Evolutionary conservation across 2,113 vertebrate genomes (phyloP).

Genomic region (Peromyscus californicus): DNA sequence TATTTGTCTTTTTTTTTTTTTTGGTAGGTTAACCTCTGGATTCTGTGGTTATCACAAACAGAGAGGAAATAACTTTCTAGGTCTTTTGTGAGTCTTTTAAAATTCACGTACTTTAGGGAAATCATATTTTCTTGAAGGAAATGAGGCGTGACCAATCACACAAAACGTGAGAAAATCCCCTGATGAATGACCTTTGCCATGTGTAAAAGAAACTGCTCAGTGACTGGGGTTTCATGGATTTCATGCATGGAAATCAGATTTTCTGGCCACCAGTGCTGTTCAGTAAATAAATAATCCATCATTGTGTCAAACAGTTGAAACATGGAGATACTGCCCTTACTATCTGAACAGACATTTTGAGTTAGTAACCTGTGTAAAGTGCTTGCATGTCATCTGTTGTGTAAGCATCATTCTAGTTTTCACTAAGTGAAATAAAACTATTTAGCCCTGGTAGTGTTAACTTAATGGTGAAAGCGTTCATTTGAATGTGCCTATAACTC

Average conservation of each 20-base stretch:
- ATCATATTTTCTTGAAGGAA: constrained; percentile 92
- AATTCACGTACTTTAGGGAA: constrained; percentile 87
- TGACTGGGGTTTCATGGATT: constrained; percentile 91
- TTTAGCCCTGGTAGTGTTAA: constrained; percentile 63
- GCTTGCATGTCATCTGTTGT: constrained; percentile 75
- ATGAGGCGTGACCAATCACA: constrained; percentile 95
- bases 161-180: constrained; percentile 91
- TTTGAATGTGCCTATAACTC: background rate
- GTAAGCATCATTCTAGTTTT: constrained; percentile 78
- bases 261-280: constrained; percentile 92
- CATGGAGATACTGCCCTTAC: constrained; percentile 84
- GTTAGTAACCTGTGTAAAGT: constrained; percentile 84
- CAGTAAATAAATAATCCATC: constrained; percentile 96
- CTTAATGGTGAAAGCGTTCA: background rate
- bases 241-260: constrained; percentile 94
- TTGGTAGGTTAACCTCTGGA: constrained; percentile 83
- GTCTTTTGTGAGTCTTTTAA: constrained; percentile 86
- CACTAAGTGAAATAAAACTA: constrained; percentile 81
- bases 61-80: constrained; percentile 89
- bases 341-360: constrained; percentile 84
- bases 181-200: constrained; percentile 93
- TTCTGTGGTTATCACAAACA: constrained; percentile 87
- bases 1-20: constrained; percentile 64
- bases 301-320: constrained; percentile 91
- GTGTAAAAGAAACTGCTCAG: constrained; percentile 90